Percentiles rank a stretch among this genome's conserved stretches.
phyloP scores from a whole-genome alignment of 2,797 vertebrate species.

The Peromyscus eremicus region DNA sequence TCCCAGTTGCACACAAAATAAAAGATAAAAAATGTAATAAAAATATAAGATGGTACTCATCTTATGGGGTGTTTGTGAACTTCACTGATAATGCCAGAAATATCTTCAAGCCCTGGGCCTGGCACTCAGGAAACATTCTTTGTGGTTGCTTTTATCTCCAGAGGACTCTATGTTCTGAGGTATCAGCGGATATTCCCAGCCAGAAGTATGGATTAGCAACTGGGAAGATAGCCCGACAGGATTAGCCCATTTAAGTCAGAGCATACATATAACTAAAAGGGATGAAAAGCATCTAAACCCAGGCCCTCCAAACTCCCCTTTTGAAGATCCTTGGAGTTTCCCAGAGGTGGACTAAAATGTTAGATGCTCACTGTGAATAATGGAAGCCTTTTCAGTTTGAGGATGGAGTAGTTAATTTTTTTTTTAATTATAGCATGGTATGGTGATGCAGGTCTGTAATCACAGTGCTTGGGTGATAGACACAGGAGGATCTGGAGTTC shows the following conservation, averaged over 20 bases:
- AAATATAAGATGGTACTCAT: constrained; percentile 16
- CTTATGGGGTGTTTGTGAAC: constrained; percentile 20
- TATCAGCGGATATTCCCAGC: constrained; percentile 32
- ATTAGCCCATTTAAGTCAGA: constrained; percentile 43
- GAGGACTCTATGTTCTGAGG: constrained; percentile 42
- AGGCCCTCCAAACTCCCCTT: not conserved
- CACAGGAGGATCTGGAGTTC: not conserved
- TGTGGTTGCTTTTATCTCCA: constrained; percentile 62
- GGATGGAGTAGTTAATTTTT: not conserved
- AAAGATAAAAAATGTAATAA: not conserved
- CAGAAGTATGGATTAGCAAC: constrained; percentile 43
- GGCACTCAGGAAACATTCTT: constrained; percentile 41
- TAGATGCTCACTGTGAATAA: not conserved
- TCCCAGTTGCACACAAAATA: not conserved
- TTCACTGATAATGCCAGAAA: constrained; percentile 54
- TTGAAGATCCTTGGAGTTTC: not conserved
- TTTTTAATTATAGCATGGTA: not conserved
- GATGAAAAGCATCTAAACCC: not conserved
- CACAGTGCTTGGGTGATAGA: not conserved
- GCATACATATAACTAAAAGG: not conserved
- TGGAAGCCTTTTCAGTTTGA: not conserved
- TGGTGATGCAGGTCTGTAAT: not conserved
- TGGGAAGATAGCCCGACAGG: constrained; percentile 1
- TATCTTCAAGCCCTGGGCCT: not conserved
- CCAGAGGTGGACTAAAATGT: not conserved